phyloP scores from a whole-genome alignment of 1,140 invertebrate species.

The Temnothorax longispinosus region DNA sequence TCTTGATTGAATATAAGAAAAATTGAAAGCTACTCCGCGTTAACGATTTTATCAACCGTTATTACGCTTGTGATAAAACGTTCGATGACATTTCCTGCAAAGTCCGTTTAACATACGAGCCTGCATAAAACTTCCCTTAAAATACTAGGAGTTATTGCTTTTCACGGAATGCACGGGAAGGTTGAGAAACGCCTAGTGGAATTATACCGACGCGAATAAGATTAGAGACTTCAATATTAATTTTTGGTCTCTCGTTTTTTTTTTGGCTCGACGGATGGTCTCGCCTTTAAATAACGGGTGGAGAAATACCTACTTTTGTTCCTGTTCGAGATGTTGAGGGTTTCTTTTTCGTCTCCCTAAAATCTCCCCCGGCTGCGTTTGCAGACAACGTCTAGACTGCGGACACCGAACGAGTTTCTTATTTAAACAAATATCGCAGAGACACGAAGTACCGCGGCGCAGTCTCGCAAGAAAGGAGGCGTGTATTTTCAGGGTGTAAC shows the following conservation, averaged over 20 bases:
- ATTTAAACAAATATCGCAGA: conserved; percentile 44
- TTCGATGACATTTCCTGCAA: no score
- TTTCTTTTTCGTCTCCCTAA: not conserved
- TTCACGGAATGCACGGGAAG: not conserved
- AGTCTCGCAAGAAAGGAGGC: not conserved
- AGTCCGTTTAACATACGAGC: not conserved
- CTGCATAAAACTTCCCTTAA: not conserved
- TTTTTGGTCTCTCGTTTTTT: not conserved
- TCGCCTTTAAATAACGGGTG: not conserved
- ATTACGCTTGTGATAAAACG: not conserved
- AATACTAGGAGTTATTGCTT: not conserved
- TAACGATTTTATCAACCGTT: not conserved
- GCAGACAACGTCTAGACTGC: conserved; percentile 35
- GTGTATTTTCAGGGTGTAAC: not conserved
- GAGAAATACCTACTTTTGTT: not conserved
- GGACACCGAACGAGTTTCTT: not conserved
- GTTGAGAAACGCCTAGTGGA: not conserved
- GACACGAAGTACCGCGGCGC: not conserved
- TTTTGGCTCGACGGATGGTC: not conserved
- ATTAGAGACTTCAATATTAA: not conserved
- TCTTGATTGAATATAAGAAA: conserved; percentile 59
- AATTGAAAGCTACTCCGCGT: conserved; percentile 1
- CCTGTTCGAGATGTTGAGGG: not conserved
- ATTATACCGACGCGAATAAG: not conserved
- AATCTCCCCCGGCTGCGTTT: not conserved